Conservation (phyloP, 2,888 invertebrate species). For the Rhorus exstirpatorius region DNA sequence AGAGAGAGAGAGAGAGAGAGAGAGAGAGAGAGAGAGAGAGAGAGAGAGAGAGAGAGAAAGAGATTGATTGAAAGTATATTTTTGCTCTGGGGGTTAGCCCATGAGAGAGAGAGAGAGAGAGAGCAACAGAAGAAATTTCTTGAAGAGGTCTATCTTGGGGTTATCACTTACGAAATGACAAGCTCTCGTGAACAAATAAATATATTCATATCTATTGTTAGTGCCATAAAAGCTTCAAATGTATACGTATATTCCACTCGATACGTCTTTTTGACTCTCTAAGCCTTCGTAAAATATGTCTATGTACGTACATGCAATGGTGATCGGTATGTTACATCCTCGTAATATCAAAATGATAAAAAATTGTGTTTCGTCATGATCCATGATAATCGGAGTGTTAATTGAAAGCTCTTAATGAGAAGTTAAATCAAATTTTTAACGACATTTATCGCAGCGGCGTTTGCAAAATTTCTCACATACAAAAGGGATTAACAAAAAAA, state of each 20-base stretch:
- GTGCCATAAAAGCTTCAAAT: background rate
- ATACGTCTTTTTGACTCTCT: background rate
- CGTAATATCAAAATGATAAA: background rate
- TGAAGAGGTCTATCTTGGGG: constrained; percentile 36
- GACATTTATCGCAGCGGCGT: background rate
- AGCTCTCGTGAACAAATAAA: constrained; percentile 4
- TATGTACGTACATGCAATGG: background rate
- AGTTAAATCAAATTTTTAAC: background rate
- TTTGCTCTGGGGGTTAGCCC: too few species aligned
- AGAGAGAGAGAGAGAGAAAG: too few species aligned
- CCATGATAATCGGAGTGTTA: constrained; percentile 30
- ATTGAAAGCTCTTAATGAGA: constrained; percentile 25
- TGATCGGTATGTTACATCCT: background rate
- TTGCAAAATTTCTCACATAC: background rate
- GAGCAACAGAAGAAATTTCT: constrained; percentile 21
- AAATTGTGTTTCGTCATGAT: constrained; percentile 25
- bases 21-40: too few species aligned
- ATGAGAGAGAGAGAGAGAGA: too few species aligned
- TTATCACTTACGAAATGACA: constrained; percentile 43
- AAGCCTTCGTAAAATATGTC: background rate
- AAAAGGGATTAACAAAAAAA: too few species aligned
- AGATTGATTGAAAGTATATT: too few species aligned
- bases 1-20: too few species aligned
- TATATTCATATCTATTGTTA: background rate
- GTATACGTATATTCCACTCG: background rate